phyloP scores from a whole-genome alignment of 1,140 invertebrate species.

The Stegodyphus dumicola region DNA sequence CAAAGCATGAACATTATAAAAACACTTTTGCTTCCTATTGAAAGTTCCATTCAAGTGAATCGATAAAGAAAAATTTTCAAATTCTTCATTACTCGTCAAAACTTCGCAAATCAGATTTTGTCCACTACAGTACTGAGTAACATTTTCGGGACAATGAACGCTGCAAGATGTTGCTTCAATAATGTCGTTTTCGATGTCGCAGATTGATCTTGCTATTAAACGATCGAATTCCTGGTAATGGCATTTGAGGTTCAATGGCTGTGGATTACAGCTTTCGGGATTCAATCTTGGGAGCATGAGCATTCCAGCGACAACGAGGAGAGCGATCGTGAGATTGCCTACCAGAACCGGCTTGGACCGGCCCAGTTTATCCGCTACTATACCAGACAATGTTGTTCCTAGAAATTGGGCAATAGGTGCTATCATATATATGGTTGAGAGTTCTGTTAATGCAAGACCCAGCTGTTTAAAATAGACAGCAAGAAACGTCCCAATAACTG shows the following conservation, averaged over 20 bases:
- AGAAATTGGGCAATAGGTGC: slow-evolving; percentile 21
- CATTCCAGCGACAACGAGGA: neutral
- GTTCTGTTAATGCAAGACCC: slow-evolving; percentile 23
- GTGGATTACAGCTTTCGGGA: neutral
- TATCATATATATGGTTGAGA: slow-evolving; percentile 26
- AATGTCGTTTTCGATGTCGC: slow-evolving; percentile 17
- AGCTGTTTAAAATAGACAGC: slow-evolving; percentile 36
- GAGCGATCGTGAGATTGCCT: slow-evolving; percentile 1
- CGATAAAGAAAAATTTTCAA: slow-evolving; percentile 15
- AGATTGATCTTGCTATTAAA: slow-evolving; percentile 18
- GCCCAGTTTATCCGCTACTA: slow-evolving; percentile 43
- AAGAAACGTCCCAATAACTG: slow-evolving; percentile 25
- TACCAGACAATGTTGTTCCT: slow-evolving; percentile 7
- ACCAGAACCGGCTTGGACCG: slow-evolving; percentile 34
- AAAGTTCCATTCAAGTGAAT: slow-evolving; percentile 10
- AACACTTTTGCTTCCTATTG: slow-evolving; percentile 20
- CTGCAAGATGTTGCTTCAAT: slow-evolving; percentile 31
- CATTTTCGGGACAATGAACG: slow-evolving; percentile 38
- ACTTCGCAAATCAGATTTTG: slow-evolving; percentile 44
- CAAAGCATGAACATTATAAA: slow-evolving; percentile 35
- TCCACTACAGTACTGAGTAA: slow-evolving; percentile 36
- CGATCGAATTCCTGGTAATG: slow-evolving; percentile 19
- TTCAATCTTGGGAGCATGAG: slow-evolving; percentile 21
- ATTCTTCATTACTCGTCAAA: slow-evolving; percentile 10
- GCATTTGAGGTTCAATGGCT: slow-evolving; percentile 36